These are phyloP conservation scores for Pelmatolapia mariae DNA, from an alignment of 2,113 vertebrate species.

Conservation along the genomic window DNA sequence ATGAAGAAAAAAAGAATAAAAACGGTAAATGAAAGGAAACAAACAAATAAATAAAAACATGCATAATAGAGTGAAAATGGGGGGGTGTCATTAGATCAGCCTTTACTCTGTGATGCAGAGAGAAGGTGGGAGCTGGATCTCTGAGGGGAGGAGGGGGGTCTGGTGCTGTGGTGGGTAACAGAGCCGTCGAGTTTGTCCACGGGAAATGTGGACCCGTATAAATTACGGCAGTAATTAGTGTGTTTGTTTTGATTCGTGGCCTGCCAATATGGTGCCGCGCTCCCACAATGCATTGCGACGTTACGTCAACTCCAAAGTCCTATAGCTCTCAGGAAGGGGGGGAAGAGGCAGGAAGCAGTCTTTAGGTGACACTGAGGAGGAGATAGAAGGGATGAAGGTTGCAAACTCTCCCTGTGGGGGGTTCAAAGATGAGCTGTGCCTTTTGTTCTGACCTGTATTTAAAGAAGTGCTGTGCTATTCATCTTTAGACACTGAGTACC, in stretches of 20 bases:
- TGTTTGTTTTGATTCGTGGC: neutral
- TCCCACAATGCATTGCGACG: neutral
- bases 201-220: accelerated
- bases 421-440: neutral
- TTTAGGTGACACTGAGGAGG: neutral
- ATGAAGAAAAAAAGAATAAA: too few species aligned
- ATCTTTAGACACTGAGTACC: neutral
- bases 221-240: neutral
- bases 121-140: too few species aligned
- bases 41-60: too few species aligned
- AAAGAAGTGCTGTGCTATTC: neutral
- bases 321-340: neutral
- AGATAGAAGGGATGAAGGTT: neutral
- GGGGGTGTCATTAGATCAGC: too few species aligned
- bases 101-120: neutral
- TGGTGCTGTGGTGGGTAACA: neutral
- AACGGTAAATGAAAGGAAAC: too few species aligned
- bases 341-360: neutral
- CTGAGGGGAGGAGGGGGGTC: neutral
- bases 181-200: neutral
- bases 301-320: neutral
- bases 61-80: too few species aligned
- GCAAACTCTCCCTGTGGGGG: neutral
- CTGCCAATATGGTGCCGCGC: accelerated
- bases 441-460: neutral